Evolutionary conservation across 2,888 invertebrate species (phyloP).

Genomic region (Nemapogon koenigi): DNA sequence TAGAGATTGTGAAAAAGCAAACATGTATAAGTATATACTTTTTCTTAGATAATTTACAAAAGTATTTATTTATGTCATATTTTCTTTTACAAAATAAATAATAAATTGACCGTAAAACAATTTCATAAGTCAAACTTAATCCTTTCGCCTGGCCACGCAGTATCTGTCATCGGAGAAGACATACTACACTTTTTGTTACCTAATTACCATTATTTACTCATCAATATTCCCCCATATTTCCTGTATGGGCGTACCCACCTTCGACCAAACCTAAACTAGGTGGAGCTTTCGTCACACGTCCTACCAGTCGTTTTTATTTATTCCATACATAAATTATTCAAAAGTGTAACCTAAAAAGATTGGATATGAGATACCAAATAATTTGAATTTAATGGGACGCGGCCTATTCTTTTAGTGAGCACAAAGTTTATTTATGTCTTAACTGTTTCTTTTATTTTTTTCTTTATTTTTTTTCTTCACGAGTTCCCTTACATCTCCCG

Average conservation of each 20-base stretch:
- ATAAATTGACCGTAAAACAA: too few species aligned
- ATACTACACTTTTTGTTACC: slow-evolving; percentile 7
- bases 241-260: slow-evolving; percentile 32
- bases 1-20: too few species aligned
- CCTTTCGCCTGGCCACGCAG: too few species aligned
- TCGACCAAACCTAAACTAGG: slow-evolving; percentile 39
- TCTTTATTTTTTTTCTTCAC: too few species aligned
- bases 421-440: slow-evolving; percentile 1
- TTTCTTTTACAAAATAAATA: too few species aligned
- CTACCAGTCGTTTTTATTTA: slow-evolving; percentile 26
- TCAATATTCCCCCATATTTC: slow-evolving; percentile 9
- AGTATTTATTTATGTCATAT: too few species aligned
- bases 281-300: slow-evolving; percentile 1
- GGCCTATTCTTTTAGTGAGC: too few species aligned
- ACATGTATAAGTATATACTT: too few species aligned
- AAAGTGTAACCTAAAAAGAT: slow-evolving; percentile 44
- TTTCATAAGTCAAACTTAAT: too few species aligned
- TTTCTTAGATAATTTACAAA: too few species aligned
- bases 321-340: slow-evolving; percentile 48
- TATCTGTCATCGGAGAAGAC: too few species aligned
- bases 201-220: slow-evolving; percentile 9
- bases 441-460: slow-evolving; percentile 4
- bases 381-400: slow-evolving; percentile 43
- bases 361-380: slow-evolving; percentile 37
- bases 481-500: too few species aligned